Percentiles rank a stretch among this genome's conserved stretches.
These are phyloP conservation scores for Cryptocheilus praepositus DNA, from an alignment of 2,888 invertebrate genomes.

Conservation along the genomic window DNA sequence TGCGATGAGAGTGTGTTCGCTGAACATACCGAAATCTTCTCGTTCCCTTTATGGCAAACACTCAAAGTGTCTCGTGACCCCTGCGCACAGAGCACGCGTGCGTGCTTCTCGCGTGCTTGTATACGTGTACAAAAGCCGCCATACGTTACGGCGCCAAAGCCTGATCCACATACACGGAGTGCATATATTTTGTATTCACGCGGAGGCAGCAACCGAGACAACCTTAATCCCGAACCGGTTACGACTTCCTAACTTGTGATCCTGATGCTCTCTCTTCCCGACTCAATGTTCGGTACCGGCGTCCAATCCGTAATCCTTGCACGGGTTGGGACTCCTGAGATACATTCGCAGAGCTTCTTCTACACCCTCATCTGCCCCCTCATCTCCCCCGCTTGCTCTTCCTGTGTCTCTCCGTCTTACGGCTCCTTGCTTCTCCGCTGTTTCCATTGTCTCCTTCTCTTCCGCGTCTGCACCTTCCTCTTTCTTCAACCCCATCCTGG, in stretches of 20 bases:
- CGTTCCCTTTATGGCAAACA: background rate
- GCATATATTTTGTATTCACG: constrained; percentile 48
- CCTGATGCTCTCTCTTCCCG: constrained; percentile 29
- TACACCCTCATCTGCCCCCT: constrained; percentile 35
- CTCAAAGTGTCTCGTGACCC: constrained; percentile 1
- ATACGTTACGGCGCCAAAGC: constrained; percentile 28
- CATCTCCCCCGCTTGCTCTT: constrained; percentile 2
- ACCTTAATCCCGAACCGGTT: constrained; percentile 55
- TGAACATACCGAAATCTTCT: background rate
- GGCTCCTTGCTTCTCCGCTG: no score
- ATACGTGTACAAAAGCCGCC: constrained; percentile 7
- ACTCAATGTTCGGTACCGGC: constrained; percentile 30
- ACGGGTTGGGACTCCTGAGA: constrained; percentile 45
- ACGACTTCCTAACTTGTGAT: constrained; percentile 56
- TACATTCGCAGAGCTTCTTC: constrained; percentile 48
- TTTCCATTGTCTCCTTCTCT: no score
- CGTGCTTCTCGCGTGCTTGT: constrained; percentile 11
- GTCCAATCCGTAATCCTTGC: constrained; percentile 52
- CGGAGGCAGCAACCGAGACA: constrained; percentile 46
- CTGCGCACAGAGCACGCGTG: background rate
- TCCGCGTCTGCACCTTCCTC: background rate
- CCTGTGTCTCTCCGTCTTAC: constrained; percentile 1
- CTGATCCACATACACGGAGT: constrained; percentile 40
- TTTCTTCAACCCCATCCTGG: background rate
- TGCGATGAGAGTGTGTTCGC: background rate